Base-by-base conservation (phyloP, 1,140 invertebrate genomes). In the Globodera ellingtonae region DNA sequence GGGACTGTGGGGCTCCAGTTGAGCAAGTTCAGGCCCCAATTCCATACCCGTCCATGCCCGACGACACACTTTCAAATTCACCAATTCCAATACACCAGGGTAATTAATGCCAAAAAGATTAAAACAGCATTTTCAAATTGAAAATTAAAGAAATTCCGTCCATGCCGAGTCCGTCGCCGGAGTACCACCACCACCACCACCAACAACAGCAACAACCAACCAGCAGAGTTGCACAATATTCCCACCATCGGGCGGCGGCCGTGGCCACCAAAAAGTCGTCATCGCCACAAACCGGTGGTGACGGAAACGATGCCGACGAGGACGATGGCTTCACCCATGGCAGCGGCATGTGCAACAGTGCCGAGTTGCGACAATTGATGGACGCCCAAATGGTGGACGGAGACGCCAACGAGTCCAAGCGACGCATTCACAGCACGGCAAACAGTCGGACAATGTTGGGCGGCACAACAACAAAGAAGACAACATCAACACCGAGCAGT, bases 381-480 rank as follows among this genome's bases (percentile, higher is more conserved):
- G 81, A 86, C 66, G 70, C 85, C 6, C 48, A 85, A 67, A 86
- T 86, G 15, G 79, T 88, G 8, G 67, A 80, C 15, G 79, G 70
- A n/a, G 84, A 88, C 77, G 85, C 85, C 10, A 86, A 86, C 70
- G 85, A 86, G 59, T 88, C 86, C 13, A 86, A 86, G 67, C 70
- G 86, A 18, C 69, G 81, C 59, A 72, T 86, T 70, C 84, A 86
- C 86, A 86, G 81, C 47, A 75, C 79, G 47, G 85, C 85, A 21
- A 86, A 85, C 56, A 13, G 56, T 62, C 56, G 56, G 10, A 62
- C 56, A n/a, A 62, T 52, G 52, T 0, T 48, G 76, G 80, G 66
- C 69, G 80, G 67, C 78, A 86, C 50, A 65, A 24, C 35, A 75
- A 72, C 44, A 67, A 69, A 46, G 77, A 69, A 46, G 77, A 79